Evolutionary conservation across 2,888 invertebrate species (phyloP), one percentile per base, ranked within the genome.

Genomic region (Trissolcus japonicus): DNA sequence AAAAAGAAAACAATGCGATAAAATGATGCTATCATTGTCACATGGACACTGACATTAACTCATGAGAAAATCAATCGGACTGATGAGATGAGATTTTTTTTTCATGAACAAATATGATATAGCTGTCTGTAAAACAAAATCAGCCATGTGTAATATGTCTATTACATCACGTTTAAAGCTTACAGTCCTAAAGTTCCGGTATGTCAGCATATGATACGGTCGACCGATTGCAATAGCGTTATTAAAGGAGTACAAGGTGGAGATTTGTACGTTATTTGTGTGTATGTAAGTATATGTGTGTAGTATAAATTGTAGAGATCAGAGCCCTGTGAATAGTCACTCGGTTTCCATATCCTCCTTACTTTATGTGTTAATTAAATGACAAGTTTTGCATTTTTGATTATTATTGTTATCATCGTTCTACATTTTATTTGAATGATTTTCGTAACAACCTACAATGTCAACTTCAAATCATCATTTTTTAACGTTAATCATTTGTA

Each of bases 171-270:
- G 55, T 72, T 65, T 65, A 72, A 72, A 72, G 72, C 66, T 73
- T 73, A 73, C 73, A 73, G 73, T 73, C 61, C 73, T 73, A 73
- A 73, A 73, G 73, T 73, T 73, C 73, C 73, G 73, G 73, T 73
- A 73, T 73, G 73, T 74, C 73, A 74, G 67, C 66, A 67, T 74
- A 67, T 74, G 73, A 61, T 74, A 74, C 73, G 73, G 73, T 74
- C 67, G 73, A 74, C 46, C 73, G 67, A 74, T 29, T 74, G 73
- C 73, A 74, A 74, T 74, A 66, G 73, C 66, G 61, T 73, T 73
- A 73, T 73, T 73, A 73, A 73, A 73, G 60, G 61, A 66, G 56
- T 61, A 66, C 66, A 73, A 73, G 73, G 66, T 73, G 66, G 66
- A 73, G 65, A 73, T 73, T 72, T 65, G 72, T 73, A 50, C 66